A percentile compares a stretch with the other conserved stretches of the same genome.
Conservation (phyloP, 2,797 vertebrate species). For the Malacoraja senta region DNA sequence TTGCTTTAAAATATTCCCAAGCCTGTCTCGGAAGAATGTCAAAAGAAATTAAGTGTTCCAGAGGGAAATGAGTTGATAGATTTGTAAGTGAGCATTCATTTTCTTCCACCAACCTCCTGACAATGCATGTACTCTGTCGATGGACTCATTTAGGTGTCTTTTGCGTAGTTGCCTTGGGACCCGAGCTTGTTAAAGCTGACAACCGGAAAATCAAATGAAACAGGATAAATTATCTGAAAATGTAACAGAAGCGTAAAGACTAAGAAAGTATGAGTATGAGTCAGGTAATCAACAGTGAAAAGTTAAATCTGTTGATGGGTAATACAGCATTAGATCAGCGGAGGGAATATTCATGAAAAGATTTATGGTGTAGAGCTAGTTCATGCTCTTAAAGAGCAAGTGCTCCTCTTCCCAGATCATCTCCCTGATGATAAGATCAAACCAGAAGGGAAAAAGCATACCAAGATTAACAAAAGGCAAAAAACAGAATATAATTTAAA, state of each 20-base stretch:
- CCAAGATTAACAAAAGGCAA: too few relatives aligned
- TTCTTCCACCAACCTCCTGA: neutral
- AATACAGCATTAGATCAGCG: too few relatives aligned
- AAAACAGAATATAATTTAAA: too few relatives aligned
- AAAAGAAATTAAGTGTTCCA: constrained; percentile 18
- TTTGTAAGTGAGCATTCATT: constrained; percentile 20
- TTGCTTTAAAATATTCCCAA: constrained; percentile 36
- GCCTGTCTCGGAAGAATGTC: neutral
- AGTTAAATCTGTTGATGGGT: too few relatives aligned
- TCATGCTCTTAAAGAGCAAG: too few relatives aligned
- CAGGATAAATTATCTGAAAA: too few relatives aligned
- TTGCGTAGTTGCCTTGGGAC: neutral
- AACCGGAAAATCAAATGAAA: neutral
- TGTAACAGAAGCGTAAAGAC: neutral
- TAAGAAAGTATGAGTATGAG: neutral
- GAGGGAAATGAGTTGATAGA: constrained; percentile 17
- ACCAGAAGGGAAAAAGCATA: too few relatives aligned
- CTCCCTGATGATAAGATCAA: too few relatives aligned
- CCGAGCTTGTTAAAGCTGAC: constrained; percentile 20
- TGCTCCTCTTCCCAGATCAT: too few relatives aligned
- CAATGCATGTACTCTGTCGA: constrained; percentile 26
- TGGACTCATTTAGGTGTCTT: constrained; percentile 22
- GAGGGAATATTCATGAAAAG: too few relatives aligned
- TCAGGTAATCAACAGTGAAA: too few relatives aligned
- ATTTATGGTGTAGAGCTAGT: too few relatives aligned